These are phyloP conservation scores for Pegea sp. DNA, from an alignment of 23 tunicate genomes.

Conservation along the genomic window DNA sequence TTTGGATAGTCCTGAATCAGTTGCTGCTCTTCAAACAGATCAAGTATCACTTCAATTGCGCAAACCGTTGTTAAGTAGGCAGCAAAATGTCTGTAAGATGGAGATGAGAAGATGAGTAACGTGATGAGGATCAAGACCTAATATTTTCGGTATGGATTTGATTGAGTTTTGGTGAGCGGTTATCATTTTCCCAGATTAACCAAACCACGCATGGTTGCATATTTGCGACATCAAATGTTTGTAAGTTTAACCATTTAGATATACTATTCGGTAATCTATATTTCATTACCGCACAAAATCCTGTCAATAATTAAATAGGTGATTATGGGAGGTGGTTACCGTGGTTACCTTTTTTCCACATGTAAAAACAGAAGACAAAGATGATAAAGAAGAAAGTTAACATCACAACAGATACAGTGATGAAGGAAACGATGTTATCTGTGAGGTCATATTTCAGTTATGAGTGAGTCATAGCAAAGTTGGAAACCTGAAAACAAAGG, in stretches of 20 bases:
- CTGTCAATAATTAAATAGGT: background rate
- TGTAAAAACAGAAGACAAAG: no score
- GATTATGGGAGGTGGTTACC: no score
- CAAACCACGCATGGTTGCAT: background rate
- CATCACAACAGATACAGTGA: no score
- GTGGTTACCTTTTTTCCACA: no score
- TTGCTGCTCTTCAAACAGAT: slow-evolving; percentile 20
- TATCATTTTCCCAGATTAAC: background rate
- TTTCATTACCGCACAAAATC: background rate
- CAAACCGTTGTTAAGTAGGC: slow-evolving; percentile 21
- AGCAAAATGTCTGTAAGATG: slow-evolving; percentile 25
- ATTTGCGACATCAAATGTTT: background rate
- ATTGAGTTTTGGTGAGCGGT: background rate
- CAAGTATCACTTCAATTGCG: slow-evolving; percentile 25
- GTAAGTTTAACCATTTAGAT: background rate
- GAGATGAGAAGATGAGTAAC: no score
- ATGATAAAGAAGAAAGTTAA: no score
- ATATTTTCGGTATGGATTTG: background rate
- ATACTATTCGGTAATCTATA: background rate
- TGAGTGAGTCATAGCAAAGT: no score
- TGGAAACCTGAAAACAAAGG: no score
- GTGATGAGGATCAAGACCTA: no score
- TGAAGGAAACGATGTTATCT: no score
- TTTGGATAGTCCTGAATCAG: slow-evolving; percentile 3
- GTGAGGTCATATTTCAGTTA: no score